These are phyloP conservation scores for Nycticryphes semicollaris DNA, from an alignment of 2,113 vertebrate genomes.

Conservation along the genomic window DNA sequence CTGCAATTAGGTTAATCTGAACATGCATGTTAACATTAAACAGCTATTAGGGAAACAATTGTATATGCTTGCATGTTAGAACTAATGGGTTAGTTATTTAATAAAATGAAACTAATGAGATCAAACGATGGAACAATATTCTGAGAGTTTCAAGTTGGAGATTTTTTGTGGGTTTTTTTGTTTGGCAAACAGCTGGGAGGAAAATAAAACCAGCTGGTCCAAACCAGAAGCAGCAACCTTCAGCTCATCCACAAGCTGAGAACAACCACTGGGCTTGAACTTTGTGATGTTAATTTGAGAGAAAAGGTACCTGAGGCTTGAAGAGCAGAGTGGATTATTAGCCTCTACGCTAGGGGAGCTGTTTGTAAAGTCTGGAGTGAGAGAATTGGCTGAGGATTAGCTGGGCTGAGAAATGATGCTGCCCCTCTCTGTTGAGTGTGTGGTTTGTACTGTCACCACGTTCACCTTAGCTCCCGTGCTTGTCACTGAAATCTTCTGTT, in stretches of 20 bases:
- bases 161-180: not conserved
- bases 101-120: not conserved
- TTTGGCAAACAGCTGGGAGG: not conserved
- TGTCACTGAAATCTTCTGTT: not conserved
- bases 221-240: not conserved
- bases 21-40: not conserved
- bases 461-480: not conserved
- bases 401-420: not conserved
- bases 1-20: slow-evolving; percentile 23
- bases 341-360: not conserved
- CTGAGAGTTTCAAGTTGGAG: not conserved
- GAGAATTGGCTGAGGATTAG: not conserved
- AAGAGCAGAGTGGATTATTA: not conserved
- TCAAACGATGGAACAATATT: not conserved
- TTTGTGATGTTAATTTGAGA: not conserved
- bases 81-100: not conserved
- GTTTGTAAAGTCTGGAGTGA: not conserved
- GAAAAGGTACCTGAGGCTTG: not conserved
- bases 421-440: not conserved
- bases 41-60: not conserved
- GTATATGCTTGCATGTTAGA: not conserved
- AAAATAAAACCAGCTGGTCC: not conserved
- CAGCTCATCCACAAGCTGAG: not conserved
- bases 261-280: not conserved
- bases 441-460: fast-evolving